Conservation (phyloP, 2,797 vertebrate genomes). For the Trichosurus vulpecula region DNA sequence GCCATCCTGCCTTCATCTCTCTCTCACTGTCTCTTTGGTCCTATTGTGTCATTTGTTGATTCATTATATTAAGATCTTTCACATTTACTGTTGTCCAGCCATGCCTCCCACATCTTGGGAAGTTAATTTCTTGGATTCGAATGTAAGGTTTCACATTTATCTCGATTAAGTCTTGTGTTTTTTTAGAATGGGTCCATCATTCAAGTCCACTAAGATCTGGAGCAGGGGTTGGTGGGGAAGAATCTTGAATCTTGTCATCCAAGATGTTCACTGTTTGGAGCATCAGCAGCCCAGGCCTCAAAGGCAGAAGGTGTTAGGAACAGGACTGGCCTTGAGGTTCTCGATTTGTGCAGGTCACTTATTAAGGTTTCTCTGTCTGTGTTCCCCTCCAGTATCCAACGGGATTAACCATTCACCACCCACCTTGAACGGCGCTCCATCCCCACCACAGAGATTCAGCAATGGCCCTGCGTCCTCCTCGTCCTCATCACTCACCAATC, state of each 20-base stretch:
- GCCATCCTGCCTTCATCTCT: background rate
- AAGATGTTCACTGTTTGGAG: background rate
- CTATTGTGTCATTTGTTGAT: background rate
- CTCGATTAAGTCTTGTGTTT: background rate
- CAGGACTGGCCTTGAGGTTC: background rate
- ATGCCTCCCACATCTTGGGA: background rate
- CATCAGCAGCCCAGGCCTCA: background rate
- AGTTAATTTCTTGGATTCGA: background rate
- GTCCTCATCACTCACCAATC: slow-evolving; percentile 97
- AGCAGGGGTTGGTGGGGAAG: background rate
- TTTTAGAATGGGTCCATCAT: background rate
- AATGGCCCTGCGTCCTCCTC: slow-evolving; percentile 97
- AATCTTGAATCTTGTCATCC: background rate
- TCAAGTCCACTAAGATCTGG: background rate
- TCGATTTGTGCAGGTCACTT: background rate
- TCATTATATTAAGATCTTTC: background rate
- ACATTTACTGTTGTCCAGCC: background rate
- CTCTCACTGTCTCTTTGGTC: background rate
- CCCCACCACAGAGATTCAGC: slow-evolving; percentile 97
- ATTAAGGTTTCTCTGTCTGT: slow-evolving; percentile 21
- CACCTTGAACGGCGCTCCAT: slow-evolving; percentile 95
- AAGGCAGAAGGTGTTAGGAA: background rate
- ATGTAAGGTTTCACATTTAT: background rate
- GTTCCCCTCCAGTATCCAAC: slow-evolving; percentile 90
- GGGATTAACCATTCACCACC: slow-evolving; percentile 98